Evolutionary conservation across 2,888 invertebrate species (phyloP), one percentile per base, ranked within the genome.

Genomic region (Hemaris fuciformis): DNA sequence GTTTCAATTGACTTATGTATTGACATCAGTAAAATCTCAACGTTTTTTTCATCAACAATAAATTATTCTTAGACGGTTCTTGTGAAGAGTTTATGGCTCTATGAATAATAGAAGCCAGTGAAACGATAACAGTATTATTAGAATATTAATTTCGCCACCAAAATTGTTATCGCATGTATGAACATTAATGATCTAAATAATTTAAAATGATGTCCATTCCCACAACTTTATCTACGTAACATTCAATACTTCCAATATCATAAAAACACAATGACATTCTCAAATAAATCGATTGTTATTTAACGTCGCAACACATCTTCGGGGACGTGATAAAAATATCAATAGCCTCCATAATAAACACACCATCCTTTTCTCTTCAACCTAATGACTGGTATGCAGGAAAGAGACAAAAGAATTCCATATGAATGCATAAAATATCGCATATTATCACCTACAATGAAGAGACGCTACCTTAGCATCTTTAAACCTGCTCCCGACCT

Each of bases 401-500:
- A 53, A 38, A 20, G 53, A 27, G 38, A 53, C 56, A 43, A 45
- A 45, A 20, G 42, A 43, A 45, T 57, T 57, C 15, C 22, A 25
- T 20, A 56, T 27, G 31, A 61, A 56, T 57, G 61, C 56, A 61
- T 61, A 56, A 61, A 57, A 57, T 45, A 57, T 57, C 42, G 45
- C 38, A 57, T 57, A 46, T 61, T 61, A 61, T 61, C 57, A 58
- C 57, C 46, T 61, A 27, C 45, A 57, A 61, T 46, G 41, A 57
- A 57, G 45, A 34, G 48, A 46, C 57, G 45, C 57, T 61, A 45
- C 45, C 46, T 59, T 59, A 43, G 57, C 45, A 56, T 59, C 62
- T 56, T 62, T 62, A 78, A 79, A 77, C 76, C 76, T 73, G 80
- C 76, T 76, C 72, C 67, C 62, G 71, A 71, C 71, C 68, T 74